Evolutionary conservation across 2,797 vertebrate genomes (phyloP).

Genomic region (Manis crassicaudata): DNA sequence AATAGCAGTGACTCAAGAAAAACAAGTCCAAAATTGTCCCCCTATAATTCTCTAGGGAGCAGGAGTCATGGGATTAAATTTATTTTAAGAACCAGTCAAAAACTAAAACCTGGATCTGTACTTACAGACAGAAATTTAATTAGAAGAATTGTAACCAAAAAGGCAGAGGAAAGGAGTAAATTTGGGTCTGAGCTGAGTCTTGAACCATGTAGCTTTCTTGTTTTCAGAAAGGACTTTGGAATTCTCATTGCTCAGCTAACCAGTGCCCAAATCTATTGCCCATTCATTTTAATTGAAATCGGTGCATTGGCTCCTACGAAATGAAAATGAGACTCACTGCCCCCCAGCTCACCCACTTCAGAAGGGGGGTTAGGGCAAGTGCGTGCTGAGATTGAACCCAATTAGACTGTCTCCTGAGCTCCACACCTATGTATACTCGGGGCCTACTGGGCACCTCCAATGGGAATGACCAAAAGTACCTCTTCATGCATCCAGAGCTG

Average conservation of each 20-base stretch:
- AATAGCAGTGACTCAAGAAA: background rate
- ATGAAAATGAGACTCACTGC: background rate
- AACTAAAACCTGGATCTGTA: background rate
- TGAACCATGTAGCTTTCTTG: background rate
- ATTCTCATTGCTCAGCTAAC: background rate
- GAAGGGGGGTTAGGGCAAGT: background rate
- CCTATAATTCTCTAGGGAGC: background rate
- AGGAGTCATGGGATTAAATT: background rate
- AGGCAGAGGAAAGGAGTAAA: background rate
- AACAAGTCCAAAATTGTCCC: background rate
- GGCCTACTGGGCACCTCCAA: background rate
- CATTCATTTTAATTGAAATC: background rate
- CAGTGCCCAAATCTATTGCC: background rate
- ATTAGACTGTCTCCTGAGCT: background rate
- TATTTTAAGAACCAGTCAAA: background rate
- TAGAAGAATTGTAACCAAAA: background rate
- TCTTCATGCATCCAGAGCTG: background rate
- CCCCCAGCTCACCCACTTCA: rapidly evolving
- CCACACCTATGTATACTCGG: background rate
- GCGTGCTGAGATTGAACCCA: background rate
- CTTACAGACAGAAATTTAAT: background rate
- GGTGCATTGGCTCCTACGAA: background rate
- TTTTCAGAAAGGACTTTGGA: background rate
- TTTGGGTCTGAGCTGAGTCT: background rate
- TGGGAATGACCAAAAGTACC: background rate